phyloP scores from a whole-genome alignment of 2,113 vertebrate genomes.

The Cololabis saira region DNA sequence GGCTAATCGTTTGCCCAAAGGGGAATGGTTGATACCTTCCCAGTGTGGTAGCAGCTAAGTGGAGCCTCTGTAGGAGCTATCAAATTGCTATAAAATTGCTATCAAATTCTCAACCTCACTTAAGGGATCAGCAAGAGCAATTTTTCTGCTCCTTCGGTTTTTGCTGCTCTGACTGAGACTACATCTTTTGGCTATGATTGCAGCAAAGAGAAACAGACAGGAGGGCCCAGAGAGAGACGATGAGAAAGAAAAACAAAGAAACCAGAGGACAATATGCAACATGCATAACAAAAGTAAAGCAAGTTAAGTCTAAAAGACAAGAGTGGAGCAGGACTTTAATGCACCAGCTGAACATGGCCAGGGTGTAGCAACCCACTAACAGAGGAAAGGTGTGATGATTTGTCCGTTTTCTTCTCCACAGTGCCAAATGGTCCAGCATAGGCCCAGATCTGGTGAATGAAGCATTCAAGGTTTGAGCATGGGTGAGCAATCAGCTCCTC shows the following conservation, averaged over 20 bases:
- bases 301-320: slow-evolving; percentile 20
- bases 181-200: slow-evolving; percentile 18
- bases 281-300: slow-evolving; percentile 20
- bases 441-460: slow-evolving; percentile 46
- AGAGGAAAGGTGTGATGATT: slow-evolving; percentile 33
- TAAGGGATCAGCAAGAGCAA: slow-evolving; percentile 65
- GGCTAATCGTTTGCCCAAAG: slow-evolving; percentile 11
- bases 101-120: slow-evolving; percentile 67
- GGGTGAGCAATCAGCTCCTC: slow-evolving; percentile 31
- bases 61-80: slow-evolving; percentile 50
- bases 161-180: slow-evolving; percentile 23
- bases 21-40: slow-evolving; percentile 35
- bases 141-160: slow-evolving; percentile 58
- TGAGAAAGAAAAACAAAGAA: not conserved
- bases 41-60: slow-evolving; percentile 47
- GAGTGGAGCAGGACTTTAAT: slow-evolving; percentile 37
- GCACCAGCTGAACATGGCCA: slow-evolving; percentile 28
- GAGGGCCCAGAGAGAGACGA: not conserved
- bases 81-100: slow-evolving; percentile 51
- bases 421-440: not conserved
- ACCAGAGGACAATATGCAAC: not conserved
- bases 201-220: slow-evolving; percentile 7
- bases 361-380: slow-evolving; percentile 35
- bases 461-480: slow-evolving; percentile 47
- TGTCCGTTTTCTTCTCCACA: slow-evolving; percentile 23